Conservation (phyloP, 2,888 invertebrate genomes). For the Drosophila paranaensis region DNA sequence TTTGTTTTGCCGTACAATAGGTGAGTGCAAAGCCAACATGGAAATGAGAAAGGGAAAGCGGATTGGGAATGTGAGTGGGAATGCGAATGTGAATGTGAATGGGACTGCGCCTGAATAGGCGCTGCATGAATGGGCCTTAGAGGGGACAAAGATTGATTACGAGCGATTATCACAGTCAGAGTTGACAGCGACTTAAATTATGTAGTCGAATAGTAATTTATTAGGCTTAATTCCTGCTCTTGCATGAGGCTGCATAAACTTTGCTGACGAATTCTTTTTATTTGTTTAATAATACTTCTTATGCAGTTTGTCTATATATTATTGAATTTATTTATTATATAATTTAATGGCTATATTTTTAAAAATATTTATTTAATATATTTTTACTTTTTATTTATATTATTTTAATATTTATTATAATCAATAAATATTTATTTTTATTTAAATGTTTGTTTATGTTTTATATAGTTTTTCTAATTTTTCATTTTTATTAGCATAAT, state of each 20-base stretch:
- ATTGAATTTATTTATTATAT: too few species aligned
- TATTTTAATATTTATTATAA: neutral
- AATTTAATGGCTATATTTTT: too few species aligned
- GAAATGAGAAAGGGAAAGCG: neutral
- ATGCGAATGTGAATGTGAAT: neutral
- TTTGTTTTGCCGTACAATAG: slow-evolving; percentile 97
- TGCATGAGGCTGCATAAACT: neutral
- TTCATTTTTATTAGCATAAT: too few species aligned
- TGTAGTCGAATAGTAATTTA: slow-evolving; percentile 15
- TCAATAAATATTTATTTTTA: neutral
- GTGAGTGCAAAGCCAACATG: slow-evolving; percentile 85
- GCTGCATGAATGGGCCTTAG: slow-evolving; percentile 12
- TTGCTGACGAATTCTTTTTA: neutral
- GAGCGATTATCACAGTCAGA: slow-evolving; percentile 10
- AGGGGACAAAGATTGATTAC: slow-evolving; percentile 33
- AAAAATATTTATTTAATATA: too few species aligned
- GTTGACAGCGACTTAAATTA: slow-evolving; percentile 5
- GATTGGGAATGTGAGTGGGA: neutral
- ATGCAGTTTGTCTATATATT: too few species aligned
- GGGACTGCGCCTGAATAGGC: neutral
- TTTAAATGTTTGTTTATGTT: neutral
- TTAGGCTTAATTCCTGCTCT: neutral
- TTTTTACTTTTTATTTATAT: neutral
- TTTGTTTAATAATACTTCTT: too few species aligned
- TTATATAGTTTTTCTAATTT: neutral